Evolutionary conservation across 2,888 invertebrate genomes (phyloP), one percentile per base, ranked within the genome.

Genomic region (Torymus tubicola): DNA sequence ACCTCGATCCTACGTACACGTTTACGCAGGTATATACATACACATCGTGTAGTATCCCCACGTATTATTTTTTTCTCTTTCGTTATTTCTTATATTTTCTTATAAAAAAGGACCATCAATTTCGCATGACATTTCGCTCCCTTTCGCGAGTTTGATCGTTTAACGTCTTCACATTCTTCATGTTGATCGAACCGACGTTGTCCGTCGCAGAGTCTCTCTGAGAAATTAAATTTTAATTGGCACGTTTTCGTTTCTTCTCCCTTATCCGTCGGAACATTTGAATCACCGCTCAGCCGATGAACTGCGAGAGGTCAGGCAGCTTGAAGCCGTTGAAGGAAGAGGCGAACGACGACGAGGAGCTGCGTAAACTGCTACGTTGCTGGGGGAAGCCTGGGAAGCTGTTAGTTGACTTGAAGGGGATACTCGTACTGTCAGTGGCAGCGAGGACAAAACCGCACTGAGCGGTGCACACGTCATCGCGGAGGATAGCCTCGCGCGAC

Each of bases 401-500:
- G 65, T 81, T 85, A 24, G 88, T 81, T 2, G 88, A 85, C 3
- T 89, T 84, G 61, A 90, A 89, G 55, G 88, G 88, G 14, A 85
- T 24, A 8, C 82, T 82, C 1, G 78, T 60, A 53, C 52, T 69
- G 14, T 90, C 90, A 0, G 90, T 84, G 2, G 89, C 87, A 0
- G 90, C 89, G 24, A 95, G 91, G 14, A 95, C 92, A 86, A 95
- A 95, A 61, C 96, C 96, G 89, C 98, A 98, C 91, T 98, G 97
- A 2, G 97, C 96, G 18, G 96, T 95, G 91, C 98, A 98, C 14
- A 97, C 96, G 89, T 96, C 96, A 88, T 98, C 98, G 2, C 95
- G 93, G 24, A 96, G 90, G 61, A 97, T 95, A 0, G 95, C 95
- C 52, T 97, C 96, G 76, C 95, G 93, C 73, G 96, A 95, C 93